Percentiles rank a stretch among this genome's conserved stretches.
Evolutionary conservation across 2,888 invertebrate species (phyloP).

Genomic region (Invenusta paracnida): DNA sequence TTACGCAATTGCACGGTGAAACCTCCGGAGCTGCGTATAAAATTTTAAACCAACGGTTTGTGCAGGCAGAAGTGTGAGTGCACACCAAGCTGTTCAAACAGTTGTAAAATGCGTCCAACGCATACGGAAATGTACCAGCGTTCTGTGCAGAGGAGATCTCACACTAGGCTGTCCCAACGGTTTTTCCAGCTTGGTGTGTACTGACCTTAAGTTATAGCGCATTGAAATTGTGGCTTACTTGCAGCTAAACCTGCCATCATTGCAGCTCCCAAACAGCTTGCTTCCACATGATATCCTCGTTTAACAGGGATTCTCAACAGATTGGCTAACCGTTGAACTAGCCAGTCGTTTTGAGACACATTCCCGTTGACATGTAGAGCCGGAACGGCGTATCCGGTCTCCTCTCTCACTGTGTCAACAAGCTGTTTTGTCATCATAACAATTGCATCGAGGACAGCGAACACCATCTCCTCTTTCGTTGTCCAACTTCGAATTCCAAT

Average conservation of each 20-base stretch:
- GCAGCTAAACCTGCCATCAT: conserved; percentile 23
- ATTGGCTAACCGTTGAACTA: conserved; percentile 31
- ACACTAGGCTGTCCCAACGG: too few species aligned
- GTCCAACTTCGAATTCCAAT: conserved; percentile 15
- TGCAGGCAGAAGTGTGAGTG: too few species aligned
- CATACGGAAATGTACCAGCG: too few species aligned
- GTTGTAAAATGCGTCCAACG: too few species aligned
- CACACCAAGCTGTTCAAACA: too few species aligned
- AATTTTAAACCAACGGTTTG: too few species aligned
- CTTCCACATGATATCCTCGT: not conserved
- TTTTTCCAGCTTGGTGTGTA: too few species aligned
- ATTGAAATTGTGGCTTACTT: not conserved
- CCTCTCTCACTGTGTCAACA: conserved; percentile 16
- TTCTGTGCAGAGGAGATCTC: too few species aligned
- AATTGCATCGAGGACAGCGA: conserved; percentile 30
- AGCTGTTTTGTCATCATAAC: conserved; percentile 23
- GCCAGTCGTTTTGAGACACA: conserved; percentile 24
- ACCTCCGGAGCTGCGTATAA: too few species aligned
- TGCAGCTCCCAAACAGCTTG: conserved; percentile 38
- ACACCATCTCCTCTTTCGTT: conserved; percentile 25
- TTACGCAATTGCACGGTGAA: too few species aligned
- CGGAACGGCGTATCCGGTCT: conserved; percentile 9
- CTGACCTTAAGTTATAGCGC: too few species aligned
- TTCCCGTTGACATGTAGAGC: not conserved
- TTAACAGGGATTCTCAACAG: not conserved